Conservation (phyloP, 2,888 invertebrate genomes). For the Tenthredo notha region DNA sequence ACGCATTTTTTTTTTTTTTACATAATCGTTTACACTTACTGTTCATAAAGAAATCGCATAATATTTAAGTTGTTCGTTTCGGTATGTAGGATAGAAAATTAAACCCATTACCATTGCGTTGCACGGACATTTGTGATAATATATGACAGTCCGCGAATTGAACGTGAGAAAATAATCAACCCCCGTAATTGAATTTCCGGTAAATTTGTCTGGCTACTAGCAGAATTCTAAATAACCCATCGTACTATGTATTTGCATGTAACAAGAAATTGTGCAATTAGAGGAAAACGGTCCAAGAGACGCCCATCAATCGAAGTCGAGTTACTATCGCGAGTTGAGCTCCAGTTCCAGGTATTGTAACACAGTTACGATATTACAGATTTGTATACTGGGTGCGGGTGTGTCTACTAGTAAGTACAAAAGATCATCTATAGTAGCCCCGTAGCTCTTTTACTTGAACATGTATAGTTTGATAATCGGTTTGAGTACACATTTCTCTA, state of each 20-base stretch:
- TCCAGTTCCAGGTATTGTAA: neutral
- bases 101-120: neutral
- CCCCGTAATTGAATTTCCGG: constrained; percentile 23
- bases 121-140: constrained; percentile 12
- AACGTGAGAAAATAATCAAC: constrained; percentile 10
- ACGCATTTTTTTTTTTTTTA: neutral
- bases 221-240: neutral
- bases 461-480: constrained; percentile 41
- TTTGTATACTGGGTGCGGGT: neutral
- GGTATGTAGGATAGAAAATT: neutral
- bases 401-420: constrained; percentile 1
- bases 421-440: constrained; percentile 38
- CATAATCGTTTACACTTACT: neutral
- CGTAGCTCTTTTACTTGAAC: constrained; percentile 21
- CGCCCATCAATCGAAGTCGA: constrained; percentile 39
- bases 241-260: constrained; percentile 20
- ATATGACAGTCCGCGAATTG: constrained; percentile 20
- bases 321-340: constrained; percentile 11
- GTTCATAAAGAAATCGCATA: neutral
- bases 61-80: constrained; percentile 7
- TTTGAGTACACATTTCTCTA: constrained; percentile 29
- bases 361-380: neutral
- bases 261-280: constrained; percentile 1
- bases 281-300: constrained; percentile 11
- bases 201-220: neutral